Percentiles rank a stretch among this genome's conserved stretches.
Conservation (phyloP, 2,113 vertebrate genomes). For the Sturnira hondurensis region DNA sequence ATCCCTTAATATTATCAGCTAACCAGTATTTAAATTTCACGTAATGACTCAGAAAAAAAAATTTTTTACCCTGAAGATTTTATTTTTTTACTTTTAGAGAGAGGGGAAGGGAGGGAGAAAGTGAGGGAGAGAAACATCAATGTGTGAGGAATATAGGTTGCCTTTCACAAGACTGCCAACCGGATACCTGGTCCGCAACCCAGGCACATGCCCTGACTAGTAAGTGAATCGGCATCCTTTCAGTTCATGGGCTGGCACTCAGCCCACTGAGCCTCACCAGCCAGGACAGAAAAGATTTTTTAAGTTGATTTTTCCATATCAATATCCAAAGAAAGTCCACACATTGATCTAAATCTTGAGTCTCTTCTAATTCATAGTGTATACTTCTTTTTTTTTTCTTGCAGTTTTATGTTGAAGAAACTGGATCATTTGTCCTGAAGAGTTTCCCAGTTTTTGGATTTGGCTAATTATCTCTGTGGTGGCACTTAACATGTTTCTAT, state of each 20-base stretch:
- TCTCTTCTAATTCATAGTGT: background rate
- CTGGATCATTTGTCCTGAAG: background rate
- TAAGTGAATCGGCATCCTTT: too few relatives aligned
- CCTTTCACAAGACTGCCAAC: too few relatives aligned
- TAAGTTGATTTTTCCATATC: background rate
- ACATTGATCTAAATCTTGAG: background rate
- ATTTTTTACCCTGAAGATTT: background rate
- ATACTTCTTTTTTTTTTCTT: background rate
- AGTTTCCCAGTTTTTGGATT: background rate
- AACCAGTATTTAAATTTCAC: background rate
- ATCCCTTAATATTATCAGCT: background rate
- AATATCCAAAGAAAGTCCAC: background rate
- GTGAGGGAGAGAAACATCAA: too few relatives aligned
- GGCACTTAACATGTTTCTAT: background rate
- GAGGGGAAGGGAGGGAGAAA: too few relatives aligned
- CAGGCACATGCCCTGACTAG: too few relatives aligned
- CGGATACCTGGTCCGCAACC: too few relatives aligned
- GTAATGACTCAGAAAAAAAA: background rate
- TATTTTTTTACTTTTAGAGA: too few relatives aligned
- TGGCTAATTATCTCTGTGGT: background rate
- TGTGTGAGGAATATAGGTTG: too few relatives aligned
- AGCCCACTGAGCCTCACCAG: too few relatives aligned
- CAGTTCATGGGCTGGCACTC: too few relatives aligned
- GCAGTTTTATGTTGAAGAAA: conserved; percentile 41
- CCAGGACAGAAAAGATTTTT: background rate